These are phyloP conservation scores for Apostichopus leukothele DNA, from an alignment of 53 echinoderm and acorn worm genomes.

Conservation along the genomic window DNA sequence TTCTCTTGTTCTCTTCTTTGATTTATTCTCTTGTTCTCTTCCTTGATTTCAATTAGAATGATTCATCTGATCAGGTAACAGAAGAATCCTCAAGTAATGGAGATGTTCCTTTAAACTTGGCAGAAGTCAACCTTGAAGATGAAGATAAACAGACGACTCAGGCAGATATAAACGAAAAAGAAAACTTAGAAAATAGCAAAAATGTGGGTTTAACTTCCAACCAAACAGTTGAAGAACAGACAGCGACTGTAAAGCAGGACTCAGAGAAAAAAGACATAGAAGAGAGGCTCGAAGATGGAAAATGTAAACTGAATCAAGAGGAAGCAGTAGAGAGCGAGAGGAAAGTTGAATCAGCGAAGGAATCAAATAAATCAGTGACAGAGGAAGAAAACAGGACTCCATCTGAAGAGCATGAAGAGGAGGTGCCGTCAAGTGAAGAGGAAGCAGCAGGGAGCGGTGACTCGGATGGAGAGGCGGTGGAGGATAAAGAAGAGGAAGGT, in stretches of 20 bases:
- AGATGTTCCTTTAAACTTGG: constrained; percentile 14
- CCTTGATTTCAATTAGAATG: neutral
- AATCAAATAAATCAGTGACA: neutral
- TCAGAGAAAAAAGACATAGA: neutral
- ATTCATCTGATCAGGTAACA: neutral
- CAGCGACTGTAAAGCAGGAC: neutral
- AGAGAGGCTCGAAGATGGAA: neutral
- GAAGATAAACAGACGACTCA: neutral
- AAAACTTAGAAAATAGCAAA: neutral
- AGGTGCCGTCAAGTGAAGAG: neutral
- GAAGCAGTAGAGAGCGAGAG: neutral
- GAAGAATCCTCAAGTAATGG: neutral
- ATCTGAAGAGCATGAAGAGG: neutral
- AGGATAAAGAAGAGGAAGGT: constrained; percentile 31
- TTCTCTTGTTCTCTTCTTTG: neutral
- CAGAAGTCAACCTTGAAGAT: neutral
- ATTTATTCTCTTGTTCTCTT: neutral
- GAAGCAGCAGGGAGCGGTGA: constrained; percentile 5
- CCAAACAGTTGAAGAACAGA: neutral
- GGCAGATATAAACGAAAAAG: neutral
- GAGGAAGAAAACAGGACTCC: neutral
- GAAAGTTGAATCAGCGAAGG: neutral
- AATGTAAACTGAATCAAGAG: neutral
- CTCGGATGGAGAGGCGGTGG: constrained; percentile 30
- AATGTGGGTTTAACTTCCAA: neutral